These are phyloP conservation scores for Xenotilapia caudafasciata DNA, from an alignment of 2,113 vertebrate genomes.

Conservation along the genomic window DNA sequence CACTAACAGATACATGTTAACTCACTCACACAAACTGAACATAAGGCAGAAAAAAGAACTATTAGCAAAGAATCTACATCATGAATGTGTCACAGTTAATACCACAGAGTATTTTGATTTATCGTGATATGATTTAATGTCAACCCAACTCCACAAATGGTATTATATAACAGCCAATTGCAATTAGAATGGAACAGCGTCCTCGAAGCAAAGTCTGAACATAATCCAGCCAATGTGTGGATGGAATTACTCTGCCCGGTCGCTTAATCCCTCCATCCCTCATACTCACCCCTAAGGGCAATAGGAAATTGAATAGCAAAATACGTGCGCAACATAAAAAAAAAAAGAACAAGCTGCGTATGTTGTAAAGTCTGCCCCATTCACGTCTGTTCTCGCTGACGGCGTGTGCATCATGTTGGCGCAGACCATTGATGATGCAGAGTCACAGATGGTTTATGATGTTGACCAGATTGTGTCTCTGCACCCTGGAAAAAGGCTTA, in stretches of 20 bases:
- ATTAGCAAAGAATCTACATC: neutral
- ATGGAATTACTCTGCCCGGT: neutral
- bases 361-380: neutral
- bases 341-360: neutral
- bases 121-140: neutral
- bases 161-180: slow-evolving; percentile 8
- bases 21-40: neutral
- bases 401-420: neutral
- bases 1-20: neutral
- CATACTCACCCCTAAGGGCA: neutral
- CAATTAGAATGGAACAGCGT: slow-evolving; percentile 9
- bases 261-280: neutral
- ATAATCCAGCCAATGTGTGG: slow-evolving; percentile 16
- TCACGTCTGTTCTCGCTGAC: neutral
- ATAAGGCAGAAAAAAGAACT: neutral
- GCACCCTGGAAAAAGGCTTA: slow-evolving; percentile 7
- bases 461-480: slow-evolving; percentile 46
- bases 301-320: neutral
- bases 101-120: neutral
- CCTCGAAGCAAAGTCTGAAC: neutral
- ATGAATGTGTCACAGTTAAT: neutral
- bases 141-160: neutral
- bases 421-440: neutral
- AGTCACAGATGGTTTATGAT: slow-evolving; percentile 30
- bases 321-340: neutral